Conservation (phyloP, 1,140 invertebrate species). For the Nixonia krombeini region DNA sequence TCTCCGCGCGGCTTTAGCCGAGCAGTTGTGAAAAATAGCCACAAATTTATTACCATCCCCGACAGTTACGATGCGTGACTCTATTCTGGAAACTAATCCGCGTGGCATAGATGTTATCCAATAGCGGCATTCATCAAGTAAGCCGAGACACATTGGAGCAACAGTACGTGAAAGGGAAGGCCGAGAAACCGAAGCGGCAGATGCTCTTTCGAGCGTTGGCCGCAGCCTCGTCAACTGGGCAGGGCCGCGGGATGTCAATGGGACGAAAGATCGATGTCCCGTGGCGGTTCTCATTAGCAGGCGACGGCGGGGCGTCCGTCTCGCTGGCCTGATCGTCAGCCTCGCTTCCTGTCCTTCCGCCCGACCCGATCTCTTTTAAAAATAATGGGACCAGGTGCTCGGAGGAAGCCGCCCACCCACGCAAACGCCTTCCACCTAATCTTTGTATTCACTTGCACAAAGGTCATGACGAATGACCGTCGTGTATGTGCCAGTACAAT, state of each 20-base stretch:
- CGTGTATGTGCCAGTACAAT: slow-evolving; percentile 40
- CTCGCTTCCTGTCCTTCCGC: slow-evolving; percentile 30
- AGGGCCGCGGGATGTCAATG: slow-evolving; percentile 44
- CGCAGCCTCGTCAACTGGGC: slow-evolving; percentile 26
- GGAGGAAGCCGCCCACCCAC: slow-evolving; percentile 36
- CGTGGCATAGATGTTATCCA: slow-evolving; percentile 1
- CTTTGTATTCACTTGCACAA: slow-evolving; percentile 50
- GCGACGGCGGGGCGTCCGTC: slow-evolving; percentile 43
- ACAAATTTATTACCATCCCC: too few relatives aligned
- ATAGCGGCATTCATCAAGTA: background rate
- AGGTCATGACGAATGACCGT: slow-evolving; percentile 61
- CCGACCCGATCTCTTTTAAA: slow-evolving; percentile 13
- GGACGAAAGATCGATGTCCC: slow-evolving; percentile 53
- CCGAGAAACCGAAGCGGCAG: slow-evolving; percentile 12
- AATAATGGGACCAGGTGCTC: slow-evolving; percentile 56
- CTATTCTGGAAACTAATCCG: too few relatives aligned
- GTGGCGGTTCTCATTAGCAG: slow-evolving; percentile 56
- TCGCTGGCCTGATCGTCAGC: too few relatives aligned
- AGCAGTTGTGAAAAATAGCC: too few relatives aligned
- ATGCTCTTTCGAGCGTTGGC: slow-evolving; percentile 25
- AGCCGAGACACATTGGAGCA: too few relatives aligned
- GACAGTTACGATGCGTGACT: too few relatives aligned
- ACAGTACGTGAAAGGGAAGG: too few relatives aligned
- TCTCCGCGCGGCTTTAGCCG: too few relatives aligned
- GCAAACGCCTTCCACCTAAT: slow-evolving; percentile 51